Conservation (phyloP, 2,113 vertebrate genomes). For the Anarhynchus alexandrinus region DNA sequence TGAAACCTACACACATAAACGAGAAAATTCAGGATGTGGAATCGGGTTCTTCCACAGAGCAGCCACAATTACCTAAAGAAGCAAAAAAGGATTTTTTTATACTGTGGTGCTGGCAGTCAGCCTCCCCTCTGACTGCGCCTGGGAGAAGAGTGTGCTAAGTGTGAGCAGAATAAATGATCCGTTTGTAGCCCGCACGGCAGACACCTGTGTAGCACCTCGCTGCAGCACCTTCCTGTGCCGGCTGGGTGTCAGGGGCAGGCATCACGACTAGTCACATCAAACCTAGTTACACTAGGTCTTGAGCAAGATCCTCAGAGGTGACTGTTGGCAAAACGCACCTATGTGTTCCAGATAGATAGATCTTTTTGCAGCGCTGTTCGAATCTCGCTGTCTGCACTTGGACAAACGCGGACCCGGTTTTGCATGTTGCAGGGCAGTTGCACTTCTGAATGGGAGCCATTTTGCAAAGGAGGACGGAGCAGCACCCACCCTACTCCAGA, state of each 20-base stretch:
- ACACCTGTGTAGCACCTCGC: not conserved
- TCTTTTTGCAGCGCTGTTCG: not conserved
- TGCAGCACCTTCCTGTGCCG: not conserved
- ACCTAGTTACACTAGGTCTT: not conserved
- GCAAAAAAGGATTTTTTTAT: not conserved
- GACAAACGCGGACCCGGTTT: not conserved
- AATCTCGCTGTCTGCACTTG: not conserved
- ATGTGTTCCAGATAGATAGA: not conserved
- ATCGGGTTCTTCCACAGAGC: not conserved
- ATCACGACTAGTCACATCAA: not conserved
- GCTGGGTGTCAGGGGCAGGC: not conserved
- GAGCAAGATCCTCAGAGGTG: not conserved
- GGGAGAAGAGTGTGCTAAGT: not conserved
- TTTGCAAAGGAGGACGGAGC: not conserved
- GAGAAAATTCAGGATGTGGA: not conserved
- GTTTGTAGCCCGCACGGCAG: not conserved
- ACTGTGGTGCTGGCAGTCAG: not conserved
- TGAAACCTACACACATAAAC: not conserved
- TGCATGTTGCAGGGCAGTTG: not conserved
- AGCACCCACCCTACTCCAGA: not conserved
- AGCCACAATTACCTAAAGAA: not conserved
- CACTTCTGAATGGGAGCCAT: not conserved
- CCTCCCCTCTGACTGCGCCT: not conserved
- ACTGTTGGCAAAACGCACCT: not conserved
- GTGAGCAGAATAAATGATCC: constrained; percentile 31